Base-by-base conservation (phyloP, 2,797 vertebrate species). In the Sphaeramia orbicularis region DNA sequence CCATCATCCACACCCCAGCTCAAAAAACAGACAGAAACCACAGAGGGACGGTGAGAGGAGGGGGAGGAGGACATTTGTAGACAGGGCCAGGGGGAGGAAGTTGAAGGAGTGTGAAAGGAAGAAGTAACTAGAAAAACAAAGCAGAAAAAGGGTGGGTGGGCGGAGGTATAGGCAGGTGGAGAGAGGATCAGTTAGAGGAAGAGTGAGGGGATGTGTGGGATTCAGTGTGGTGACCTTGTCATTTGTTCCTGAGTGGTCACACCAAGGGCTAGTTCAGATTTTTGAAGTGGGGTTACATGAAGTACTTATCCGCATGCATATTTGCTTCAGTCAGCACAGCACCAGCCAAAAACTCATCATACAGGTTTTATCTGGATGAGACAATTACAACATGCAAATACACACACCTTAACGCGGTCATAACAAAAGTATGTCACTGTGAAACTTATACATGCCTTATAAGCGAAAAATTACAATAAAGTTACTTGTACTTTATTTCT, bases 11-110 rank as follows among this genome's bases (percentile, higher is more conserved):
- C 7, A 50, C 5, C 36, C 11, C 8, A 1, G 32, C 37, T 44
- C 45, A 35, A 9, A 76, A 66, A 52, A 52, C 71, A 74, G 71
- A 81, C 70, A 69, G 70, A 81, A 78, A 41, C 37, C 64, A 78
- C 53, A 43, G 45, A 44, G 58, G 45, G 42, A 19, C 56, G 63
- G 27, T 36, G 18, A 59, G 57, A 69, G 54, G 68, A 47, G 44
- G 60, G 47, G 52, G 52, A 40, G 68, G 47, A 41, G 60, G 43
- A 50, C 54, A 43, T 64, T 69, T 1, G 1, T 61, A 78, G 75
- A 75, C 79, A 75, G 62, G 66, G 55, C 49, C 65, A 0, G 4
- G 51, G 66, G 53, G 71, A 53, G 54, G 70, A 66, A 71, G 65
- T 60, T 55, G 41, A 71, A 63, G 65, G 43, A 62, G 45, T 58